A percentile compares a stretch with the other conserved stretches of the same genome.
Conservation (phyloP, 1,140 invertebrate species). For the Ceratitis capitata region DNA sequence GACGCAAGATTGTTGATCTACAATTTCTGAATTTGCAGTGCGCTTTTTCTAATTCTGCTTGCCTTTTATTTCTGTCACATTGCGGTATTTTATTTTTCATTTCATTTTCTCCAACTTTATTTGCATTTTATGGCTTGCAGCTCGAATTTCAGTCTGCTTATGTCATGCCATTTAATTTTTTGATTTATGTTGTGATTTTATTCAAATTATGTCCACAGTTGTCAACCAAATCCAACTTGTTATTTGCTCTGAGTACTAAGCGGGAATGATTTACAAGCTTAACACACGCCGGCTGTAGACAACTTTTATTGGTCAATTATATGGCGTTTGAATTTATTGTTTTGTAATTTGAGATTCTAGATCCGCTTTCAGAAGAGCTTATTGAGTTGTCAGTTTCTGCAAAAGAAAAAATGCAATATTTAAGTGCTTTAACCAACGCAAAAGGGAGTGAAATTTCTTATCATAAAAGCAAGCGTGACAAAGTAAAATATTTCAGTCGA, state of each 20-base stretch:
- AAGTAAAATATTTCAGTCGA: too few relatives aligned
- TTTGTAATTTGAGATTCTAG: background rate
- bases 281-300: background rate
- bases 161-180: slow-evolving; percentile 22
- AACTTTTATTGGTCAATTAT: background rate
- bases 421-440: too few relatives aligned
- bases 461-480: too few relatives aligned
- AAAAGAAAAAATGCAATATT: too few relatives aligned
- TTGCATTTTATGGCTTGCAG: background rate
- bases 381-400: background rate
- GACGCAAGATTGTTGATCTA: background rate
- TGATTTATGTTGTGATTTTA: slow-evolving; percentile 10
- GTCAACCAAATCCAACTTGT: slow-evolving; percentile 3
- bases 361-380: background rate
- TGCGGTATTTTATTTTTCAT: background rate
- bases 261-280: background rate
- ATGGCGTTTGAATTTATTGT: background rate
- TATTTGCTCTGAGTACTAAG: background rate
- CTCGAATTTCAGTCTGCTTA: background rate
- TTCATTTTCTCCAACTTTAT: background rate
- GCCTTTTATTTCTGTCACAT: too few relatives aligned
- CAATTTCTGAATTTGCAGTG: background rate
- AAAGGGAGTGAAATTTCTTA: too few relatives aligned
- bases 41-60: background rate
- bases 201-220: slow-evolving; percentile 5